Percentiles rank a stretch among this genome's conserved stretches.
Conservation (phyloP, 2,797 vertebrate species). For the Syngnathus rostellatus region DNA sequence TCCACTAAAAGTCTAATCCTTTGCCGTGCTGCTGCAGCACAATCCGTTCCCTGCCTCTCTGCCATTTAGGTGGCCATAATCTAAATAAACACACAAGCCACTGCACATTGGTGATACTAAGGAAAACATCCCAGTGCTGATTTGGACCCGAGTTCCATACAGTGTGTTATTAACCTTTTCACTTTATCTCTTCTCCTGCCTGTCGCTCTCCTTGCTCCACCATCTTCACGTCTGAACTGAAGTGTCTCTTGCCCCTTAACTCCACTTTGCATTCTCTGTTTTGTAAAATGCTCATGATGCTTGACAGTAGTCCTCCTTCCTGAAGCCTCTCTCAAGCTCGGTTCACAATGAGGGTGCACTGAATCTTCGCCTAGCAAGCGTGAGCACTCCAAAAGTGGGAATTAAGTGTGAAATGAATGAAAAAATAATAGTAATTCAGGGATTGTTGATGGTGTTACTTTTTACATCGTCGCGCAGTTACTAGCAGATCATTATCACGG, state of each 20-base stretch:
- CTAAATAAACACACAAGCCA: constrained; percentile 45
- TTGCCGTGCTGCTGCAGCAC: constrained; percentile 37
- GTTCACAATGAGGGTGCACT: constrained; percentile 21
- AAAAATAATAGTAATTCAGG: constrained; percentile 24
- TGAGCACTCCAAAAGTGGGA: constrained; percentile 20
- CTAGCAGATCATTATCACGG: constrained; percentile 40
- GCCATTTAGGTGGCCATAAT: constrained; percentile 55
- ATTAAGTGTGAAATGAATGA: neutral
- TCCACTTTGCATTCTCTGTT: constrained; percentile 21
- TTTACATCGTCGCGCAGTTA: constrained; percentile 28
- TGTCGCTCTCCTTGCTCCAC: constrained; percentile 7
- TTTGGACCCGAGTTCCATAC: constrained; percentile 39
- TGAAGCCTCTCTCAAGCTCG: constrained; percentile 14
- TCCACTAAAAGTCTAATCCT: constrained; percentile 28
- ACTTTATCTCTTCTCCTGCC: constrained; percentile 21
- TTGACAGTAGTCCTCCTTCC: constrained; percentile 9
- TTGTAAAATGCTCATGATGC: constrained; percentile 7
- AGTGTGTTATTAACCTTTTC: constrained; percentile 44
- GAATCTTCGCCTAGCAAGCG: neutral
- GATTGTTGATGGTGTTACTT: constrained; percentile 19
- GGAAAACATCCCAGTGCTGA: constrained; percentile 32
- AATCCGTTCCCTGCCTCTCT: constrained; percentile 30
- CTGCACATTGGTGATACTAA: constrained; percentile 13
- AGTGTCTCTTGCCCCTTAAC: constrained; percentile 13
- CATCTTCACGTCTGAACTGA: constrained; percentile 11